Evolutionary conservation across 2,113 vertebrate genomes (phyloP).

Genomic region (Callionymus lyra): DNA sequence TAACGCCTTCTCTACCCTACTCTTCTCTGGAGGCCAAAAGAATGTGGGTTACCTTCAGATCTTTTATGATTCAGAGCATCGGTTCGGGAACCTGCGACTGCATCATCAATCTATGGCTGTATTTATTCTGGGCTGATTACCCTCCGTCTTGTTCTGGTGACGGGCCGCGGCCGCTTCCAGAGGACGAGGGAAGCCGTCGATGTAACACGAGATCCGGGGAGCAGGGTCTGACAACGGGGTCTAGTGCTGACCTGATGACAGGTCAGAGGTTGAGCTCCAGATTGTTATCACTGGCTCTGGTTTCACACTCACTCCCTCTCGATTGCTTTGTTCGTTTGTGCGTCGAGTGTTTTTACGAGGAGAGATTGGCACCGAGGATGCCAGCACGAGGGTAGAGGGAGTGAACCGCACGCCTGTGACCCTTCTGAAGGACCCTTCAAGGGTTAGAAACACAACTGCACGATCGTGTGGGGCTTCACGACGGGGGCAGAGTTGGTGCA

Average conservation of each 20-base stretch:
- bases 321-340: constrained; percentile 45
- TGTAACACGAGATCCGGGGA: constrained; percentile 59
- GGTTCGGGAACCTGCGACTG: too few relatives aligned
- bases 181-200: constrained; percentile 19
- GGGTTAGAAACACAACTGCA: constrained; percentile 38
- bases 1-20: too few relatives aligned
- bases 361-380: constrained; percentile 45
- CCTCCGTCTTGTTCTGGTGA: neutral
- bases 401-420: constrained; percentile 49
- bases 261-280: constrained; percentile 70
- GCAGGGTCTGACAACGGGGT: constrained; percentile 48
- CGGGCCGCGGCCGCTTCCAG: too few relatives aligned
- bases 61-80: too few relatives aligned
- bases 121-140: neutral
- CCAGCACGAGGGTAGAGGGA: constrained; percentile 43
- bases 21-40: too few relatives aligned
- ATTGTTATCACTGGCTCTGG: constrained; percentile 70
- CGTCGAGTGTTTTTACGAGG: constrained; percentile 30
- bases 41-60: too few relatives aligned
- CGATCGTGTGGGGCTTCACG: constrained; percentile 24
- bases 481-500: constrained; percentile 41
- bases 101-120: neutral
- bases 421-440: constrained; percentile 25
- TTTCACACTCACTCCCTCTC: constrained; percentile 64
- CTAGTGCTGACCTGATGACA: constrained; percentile 61